Base-by-base conservation (phyloP, 1,140 invertebrate species). In the Drosophila fuyamai region DNA sequence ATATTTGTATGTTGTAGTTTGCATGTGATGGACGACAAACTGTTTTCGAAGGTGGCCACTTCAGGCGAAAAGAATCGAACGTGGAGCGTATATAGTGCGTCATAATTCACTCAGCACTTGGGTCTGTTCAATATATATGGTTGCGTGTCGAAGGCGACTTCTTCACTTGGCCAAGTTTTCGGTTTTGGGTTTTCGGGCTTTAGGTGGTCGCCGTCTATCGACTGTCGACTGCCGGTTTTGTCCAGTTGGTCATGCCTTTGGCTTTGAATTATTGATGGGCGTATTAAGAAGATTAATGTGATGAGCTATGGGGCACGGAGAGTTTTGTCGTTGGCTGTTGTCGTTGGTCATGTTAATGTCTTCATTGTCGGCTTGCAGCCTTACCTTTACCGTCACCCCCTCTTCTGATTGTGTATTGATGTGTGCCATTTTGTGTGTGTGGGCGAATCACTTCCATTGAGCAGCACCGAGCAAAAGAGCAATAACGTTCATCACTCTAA, bases 251-350 rank as follows among this genome's bases (percentile, higher is more conserved):
- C 84, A 84, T 89, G 84, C 68, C 74, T 84, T 71, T 81, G 80
- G 80, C 85, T 89, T 89, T 89, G 84, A 89, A 89, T 89, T 89
- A 89, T 89, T 89, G 84, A 89, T 89, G 84, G 84, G 84, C 84
- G 84, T 89, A 89, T 89, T 89, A 89, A 81, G 85, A 89, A 89
- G 84, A 89, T 89, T 89, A 89, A 89, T 89, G 84, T 89, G 84
- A 89, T 89, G 84, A 89, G 84, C 77, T 72, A 60, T 70, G 80
- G 77, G 81, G 73, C 76, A 74, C 50, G 53, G 51, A 70, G 76
- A 84, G 84, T 80, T 80, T 88, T 83, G 83, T 88, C 84, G 84
- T 79, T 75, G 63, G n/a, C 76, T 53, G 73, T 78, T 73, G 67
- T 86, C 82, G 82, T 85, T 86, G 81, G 55, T 88, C 83, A 89